Percentiles rank a stretch among this genome's conserved stretches.
Conservation (phyloP, 1,140 invertebrate genomes). For the Reticulitermes speratus region DNA sequence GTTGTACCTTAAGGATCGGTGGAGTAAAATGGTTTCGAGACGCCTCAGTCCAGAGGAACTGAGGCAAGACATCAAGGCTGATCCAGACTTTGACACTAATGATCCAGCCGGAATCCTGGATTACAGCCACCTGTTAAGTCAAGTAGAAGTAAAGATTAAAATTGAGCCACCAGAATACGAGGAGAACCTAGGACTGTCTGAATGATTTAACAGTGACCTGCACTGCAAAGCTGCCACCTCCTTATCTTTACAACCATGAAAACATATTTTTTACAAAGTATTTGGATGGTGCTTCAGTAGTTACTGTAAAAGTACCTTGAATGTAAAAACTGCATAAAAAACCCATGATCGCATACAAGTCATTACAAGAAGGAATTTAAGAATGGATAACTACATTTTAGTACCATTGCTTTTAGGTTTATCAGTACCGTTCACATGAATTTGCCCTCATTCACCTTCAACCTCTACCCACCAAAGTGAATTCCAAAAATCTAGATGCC, state of each 20-base stretch:
- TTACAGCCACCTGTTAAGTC: constrained; percentile 38
- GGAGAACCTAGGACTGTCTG: not conserved
- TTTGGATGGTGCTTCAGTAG: no score
- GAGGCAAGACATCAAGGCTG: constrained; percentile 36
- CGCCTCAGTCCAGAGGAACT: constrained; percentile 25
- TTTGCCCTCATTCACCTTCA: no score
- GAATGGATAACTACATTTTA: no score
- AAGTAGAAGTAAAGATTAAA: constrained; percentile 44
- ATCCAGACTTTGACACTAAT: constrained; percentile 32
- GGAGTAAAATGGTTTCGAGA: constrained; percentile 37
- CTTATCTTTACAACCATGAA: not conserved
- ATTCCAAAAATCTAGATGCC: no score
- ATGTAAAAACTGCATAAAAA: no score
- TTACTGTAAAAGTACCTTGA: no score
- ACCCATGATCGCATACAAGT: no score
- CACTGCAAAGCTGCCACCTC: not conserved
- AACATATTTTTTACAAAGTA: no score
- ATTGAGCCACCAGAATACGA: constrained; percentile 38
- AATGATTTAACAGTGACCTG: not conserved
- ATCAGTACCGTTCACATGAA: no score
- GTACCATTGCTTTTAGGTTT: no score
- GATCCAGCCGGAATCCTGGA: constrained; percentile 32
- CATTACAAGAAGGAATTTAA: no score
- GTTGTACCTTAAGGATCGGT: constrained; percentile 37
- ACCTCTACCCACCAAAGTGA: no score